Evolutionary conservation across 2,797 vertebrate genomes (phyloP), one percentile per base, ranked within the genome.

Genomic region (Sebastes nivosus): DNA sequence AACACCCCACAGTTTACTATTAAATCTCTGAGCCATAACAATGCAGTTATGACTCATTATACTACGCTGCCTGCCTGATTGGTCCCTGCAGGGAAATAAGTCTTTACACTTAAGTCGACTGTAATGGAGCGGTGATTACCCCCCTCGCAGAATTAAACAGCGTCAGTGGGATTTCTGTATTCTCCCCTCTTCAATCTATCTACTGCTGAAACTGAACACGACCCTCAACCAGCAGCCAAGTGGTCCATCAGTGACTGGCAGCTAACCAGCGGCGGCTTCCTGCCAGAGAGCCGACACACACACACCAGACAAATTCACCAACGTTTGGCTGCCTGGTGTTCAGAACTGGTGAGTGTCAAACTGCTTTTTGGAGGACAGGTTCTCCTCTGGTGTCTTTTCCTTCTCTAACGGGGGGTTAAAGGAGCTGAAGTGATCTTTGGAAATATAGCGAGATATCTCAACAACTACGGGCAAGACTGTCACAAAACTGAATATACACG

Each of bases 1-100:
- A 77, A 74, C 70, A 61, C 34, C 66, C 55, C 11, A 25, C 34
- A 61, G 71, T 71, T 86, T 76, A 70, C 18, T 42, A 20, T 20
- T 22, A 66, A 32, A 77, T 55, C 72, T 52, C 1, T 36, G 16
- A 78, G 55, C 38, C 71, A 61, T 71, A 78, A 72, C 42, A 42
- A 34, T 38, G 90, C 95, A 95, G 77, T 93, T 81, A 24, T 93
- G 80, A 60, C 74, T 87, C 42, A 61, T 85, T 88, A 73, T 30
- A 64, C 70, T 20, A 14, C 42, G 1, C 54, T 10, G 52, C 29
- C 81, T 50, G 66, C 67, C 34, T 75, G 81, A 81, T 83, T 66
- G 57, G 64, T 67, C 75, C 84, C 74, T 76, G 72, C 77, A 72
- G 83, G 79, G 75, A 68, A 29, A 72, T 10, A 52, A 2, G 79